phyloP scores from a whole-genome alignment of 2,113 vertebrate species.

The Grallaria varia region DNA sequence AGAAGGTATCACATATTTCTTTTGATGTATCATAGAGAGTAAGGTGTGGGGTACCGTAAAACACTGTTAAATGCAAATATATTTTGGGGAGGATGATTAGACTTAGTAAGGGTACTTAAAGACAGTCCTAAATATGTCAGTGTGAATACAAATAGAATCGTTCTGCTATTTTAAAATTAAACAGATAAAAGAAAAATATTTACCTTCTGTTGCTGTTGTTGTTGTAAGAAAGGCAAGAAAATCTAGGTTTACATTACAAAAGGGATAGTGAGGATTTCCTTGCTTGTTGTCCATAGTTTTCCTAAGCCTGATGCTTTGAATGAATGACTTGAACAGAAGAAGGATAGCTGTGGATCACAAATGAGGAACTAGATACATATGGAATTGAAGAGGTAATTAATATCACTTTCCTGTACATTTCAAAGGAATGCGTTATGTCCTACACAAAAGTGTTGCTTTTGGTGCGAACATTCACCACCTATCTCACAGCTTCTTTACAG shows the following conservation, averaged over 20 bases:
- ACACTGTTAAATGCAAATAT: background rate
- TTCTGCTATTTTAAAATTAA: background rate
- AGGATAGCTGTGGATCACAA: background rate
- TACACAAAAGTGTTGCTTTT: background rate
- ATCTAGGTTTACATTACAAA: background rate
- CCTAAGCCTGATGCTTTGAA: background rate
- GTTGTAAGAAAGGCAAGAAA: background rate
- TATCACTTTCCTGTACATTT: background rate
- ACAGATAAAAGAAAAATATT: background rate
- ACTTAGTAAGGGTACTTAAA: slow-evolving; percentile 19
- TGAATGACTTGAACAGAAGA: background rate
- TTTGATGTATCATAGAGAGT: background rate
- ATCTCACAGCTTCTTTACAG: background rate
- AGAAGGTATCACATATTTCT: background rate
- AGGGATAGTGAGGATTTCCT: background rate
- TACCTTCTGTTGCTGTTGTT: background rate
- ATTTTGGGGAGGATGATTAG: background rate
- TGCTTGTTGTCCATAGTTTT: background rate
- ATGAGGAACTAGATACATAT: background rate
- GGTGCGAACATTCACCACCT: background rate
- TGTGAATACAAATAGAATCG: background rate
- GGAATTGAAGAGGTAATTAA: background rate
- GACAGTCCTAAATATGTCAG: background rate
- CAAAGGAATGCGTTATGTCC: background rate
- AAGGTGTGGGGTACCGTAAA: background rate